phyloP scores from a whole-genome alignment of 2,888 invertebrate species.

The Mesorhabditis belari region DNA sequence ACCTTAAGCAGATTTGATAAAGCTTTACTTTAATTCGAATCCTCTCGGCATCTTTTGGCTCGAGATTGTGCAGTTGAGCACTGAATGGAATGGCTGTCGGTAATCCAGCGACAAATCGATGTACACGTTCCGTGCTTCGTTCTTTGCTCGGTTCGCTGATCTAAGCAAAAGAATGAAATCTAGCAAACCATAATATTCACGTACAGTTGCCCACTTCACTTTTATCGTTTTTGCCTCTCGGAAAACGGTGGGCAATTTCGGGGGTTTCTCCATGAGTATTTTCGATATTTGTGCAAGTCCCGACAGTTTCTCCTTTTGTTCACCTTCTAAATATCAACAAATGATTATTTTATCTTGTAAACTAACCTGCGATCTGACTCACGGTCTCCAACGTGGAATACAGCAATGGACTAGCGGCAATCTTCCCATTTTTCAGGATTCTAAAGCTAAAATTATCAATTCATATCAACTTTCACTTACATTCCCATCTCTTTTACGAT shows the following conservation, averaged over 20 bases:
- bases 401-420: too few relatives aligned
- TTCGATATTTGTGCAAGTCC: background rate
- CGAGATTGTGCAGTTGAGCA: constrained; percentile 30
- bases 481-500: too few relatives aligned
- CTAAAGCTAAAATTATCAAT: too few relatives aligned
- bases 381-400: too few relatives aligned
- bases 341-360: background rate
- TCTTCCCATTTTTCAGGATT: too few relatives aligned
- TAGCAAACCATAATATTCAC: background rate
- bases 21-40: constrained; percentile 30
- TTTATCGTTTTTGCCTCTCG: constrained; percentile 11
- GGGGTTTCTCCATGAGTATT: constrained; percentile 5
- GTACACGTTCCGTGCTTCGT: constrained; percentile 21
- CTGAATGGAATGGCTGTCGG: constrained; percentile 35
- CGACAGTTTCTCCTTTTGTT: background rate
- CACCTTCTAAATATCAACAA: background rate
- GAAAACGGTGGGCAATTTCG: constrained; percentile 16
- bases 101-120: constrained; percentile 38
- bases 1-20: background rate
- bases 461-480: too few relatives aligned
- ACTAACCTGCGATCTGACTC: too few relatives aligned
- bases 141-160: constrained; percentile 35
- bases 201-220: constrained; percentile 23
- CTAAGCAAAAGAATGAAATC: constrained; percentile 2
- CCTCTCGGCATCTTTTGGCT: constrained; percentile 16